Evolutionary conservation across 2,797 vertebrate genomes (phyloP), one percentile per base, ranked within the genome.

Genomic region (Thamnophis elegans): DNA sequence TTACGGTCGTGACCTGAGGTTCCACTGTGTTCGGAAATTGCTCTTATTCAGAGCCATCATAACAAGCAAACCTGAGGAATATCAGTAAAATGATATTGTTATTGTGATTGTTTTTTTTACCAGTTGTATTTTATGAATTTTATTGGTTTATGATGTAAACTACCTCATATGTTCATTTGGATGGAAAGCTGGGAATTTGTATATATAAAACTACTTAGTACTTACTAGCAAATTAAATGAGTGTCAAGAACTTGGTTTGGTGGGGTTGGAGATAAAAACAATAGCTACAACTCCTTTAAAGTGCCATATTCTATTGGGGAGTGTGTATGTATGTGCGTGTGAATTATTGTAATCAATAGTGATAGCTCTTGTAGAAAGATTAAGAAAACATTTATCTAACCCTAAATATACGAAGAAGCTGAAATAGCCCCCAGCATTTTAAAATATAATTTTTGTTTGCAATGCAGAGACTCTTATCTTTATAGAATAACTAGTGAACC

Each of bases 401-500:
- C 56, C 3, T 10, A 53, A 88, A 78, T 51, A 91, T 89, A 68
- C 20, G 20, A 78, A n/a, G 53, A 89, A 91, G 25, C 42, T 13
- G 8, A 54, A 85, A 85, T 10, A 91, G 89, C 54, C 10, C 68
- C 9, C 51, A 13, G n/a, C 92, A 59, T 94, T 62, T 53, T 73
- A 54, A 92, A 82, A 53, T 87, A 92, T 95, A 94, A 92, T 68
- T 91, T 95, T 93, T n/a, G 89, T 94, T 93, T 47, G 93, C 89
- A 78, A 91, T 94, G 9, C 90, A 90, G 60, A 54, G 94, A 47
- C 51, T 90, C 91, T 96, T 96, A 90, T 93, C 95, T 96, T 95
- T 91, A 53, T 92, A 55, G 91, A 94, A 94, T 93, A 93, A 88
- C 68, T 68, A 73, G 68, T 85, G 73, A 12, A 92, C 92, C 9